A percentile compares a stretch with the other conserved stretches of the same genome.
Evolutionary conservation across 2,797 vertebrate species (phyloP).

Genomic region (Poecilia wingei): DNA sequence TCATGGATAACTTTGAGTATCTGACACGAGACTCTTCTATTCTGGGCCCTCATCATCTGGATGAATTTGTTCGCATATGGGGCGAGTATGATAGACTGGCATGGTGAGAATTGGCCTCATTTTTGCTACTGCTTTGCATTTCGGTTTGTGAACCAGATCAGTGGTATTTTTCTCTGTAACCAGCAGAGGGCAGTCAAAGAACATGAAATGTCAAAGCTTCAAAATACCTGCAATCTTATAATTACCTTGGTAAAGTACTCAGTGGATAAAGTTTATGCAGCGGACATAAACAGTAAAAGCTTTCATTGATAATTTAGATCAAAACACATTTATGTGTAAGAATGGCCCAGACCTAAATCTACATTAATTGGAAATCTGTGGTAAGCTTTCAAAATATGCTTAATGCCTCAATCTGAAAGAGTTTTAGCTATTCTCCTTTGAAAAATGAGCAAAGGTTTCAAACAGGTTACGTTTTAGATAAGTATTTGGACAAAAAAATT

Average conservation of each 20-base stretch:
- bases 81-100: conserved; percentile 96
- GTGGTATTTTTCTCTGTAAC: conserved; percentile 31
- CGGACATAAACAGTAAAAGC: background rate
- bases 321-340: background rate
- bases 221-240: background rate
- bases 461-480: background rate
- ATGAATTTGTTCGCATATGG: conserved; percentile 98
- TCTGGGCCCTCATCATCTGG: conserved; percentile 96
- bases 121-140: background rate
- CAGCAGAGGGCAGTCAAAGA: conserved; percentile 67
- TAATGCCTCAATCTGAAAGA: background rate
- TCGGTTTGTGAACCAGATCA: conserved; percentile 1
- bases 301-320: background rate
- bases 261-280: too few relatives aligned
- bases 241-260: background rate
- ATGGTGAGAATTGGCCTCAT: conserved; percentile 82
- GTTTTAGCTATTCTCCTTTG: background rate
- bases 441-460: background rate
- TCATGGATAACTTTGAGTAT: conserved; percentile 99
- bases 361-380: background rate
- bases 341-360: background rate
- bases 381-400: background rate
- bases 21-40: conserved; percentile 97
- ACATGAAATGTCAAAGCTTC: conserved; percentile 17
- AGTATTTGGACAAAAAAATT: background rate